A percentile compares a stretch with the other conserved stretches of the same genome.
Conservation (phyloP, 2,888 invertebrate species). For the Brenthis hecate region DNA sequence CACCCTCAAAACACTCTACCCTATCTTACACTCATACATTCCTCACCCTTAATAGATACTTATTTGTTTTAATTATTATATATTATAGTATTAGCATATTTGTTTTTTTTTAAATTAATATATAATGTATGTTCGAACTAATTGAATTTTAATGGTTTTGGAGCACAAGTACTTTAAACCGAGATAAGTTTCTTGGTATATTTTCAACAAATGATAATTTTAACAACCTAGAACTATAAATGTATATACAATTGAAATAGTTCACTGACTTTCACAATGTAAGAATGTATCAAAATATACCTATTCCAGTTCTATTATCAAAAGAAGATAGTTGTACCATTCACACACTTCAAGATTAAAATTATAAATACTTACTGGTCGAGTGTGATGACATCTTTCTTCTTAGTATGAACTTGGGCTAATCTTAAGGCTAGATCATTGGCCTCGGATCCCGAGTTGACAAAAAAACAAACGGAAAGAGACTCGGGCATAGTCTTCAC, state of each 20-base stretch:
- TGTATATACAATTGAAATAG: too few species aligned
- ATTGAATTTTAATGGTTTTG: too few species aligned
- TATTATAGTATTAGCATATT: too few species aligned
- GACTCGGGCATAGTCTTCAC: constrained; percentile 91
- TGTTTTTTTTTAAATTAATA: too few species aligned
- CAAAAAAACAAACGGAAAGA: constrained; percentile 96
- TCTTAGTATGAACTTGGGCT: constrained; percentile 93
- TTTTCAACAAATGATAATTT: too few species aligned
- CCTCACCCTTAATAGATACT: not conserved
- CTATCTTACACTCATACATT: constrained; percentile 28
- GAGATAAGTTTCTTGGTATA: too few species aligned
- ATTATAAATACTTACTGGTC: constrained; percentile 92
- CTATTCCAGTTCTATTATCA: constrained; percentile 1
- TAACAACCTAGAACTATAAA: too few species aligned
- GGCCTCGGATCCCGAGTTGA: constrained; percentile 99
- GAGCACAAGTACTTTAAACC: too few species aligned
- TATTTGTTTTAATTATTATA: too few species aligned
- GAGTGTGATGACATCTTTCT: constrained; percentile 94
- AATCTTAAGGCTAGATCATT: constrained; percentile 97
- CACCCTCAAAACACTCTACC: constrained; percentile 73
- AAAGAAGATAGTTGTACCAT: not conserved
- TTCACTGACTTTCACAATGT: too few species aligned
- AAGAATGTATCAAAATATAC: too few species aligned
- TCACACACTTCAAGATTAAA: constrained; percentile 20
- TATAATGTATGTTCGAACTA: too few species aligned